These are phyloP conservation scores for Chloroceryle amazona DNA, from an alignment of 2,797 vertebrate species.

Conservation along the genomic window DNA sequence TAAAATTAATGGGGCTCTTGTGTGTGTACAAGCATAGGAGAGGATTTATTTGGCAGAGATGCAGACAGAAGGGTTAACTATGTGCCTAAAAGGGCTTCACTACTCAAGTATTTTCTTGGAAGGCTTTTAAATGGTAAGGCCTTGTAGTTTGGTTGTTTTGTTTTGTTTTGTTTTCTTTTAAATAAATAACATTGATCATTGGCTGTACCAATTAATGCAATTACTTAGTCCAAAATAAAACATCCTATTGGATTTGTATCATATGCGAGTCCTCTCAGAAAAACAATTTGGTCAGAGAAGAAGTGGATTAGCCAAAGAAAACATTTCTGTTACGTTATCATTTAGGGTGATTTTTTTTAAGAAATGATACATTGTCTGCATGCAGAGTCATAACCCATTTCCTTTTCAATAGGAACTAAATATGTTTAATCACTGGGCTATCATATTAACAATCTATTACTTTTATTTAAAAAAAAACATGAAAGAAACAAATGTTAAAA, in stretches of 20 bases:
- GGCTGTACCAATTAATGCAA: slow-evolving; percentile 39
- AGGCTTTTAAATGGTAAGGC: slow-evolving; percentile 38
- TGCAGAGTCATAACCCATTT: slow-evolving; percentile 60
- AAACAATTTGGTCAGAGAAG: slow-evolving; percentile 53
- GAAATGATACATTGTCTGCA: slow-evolving; percentile 33
- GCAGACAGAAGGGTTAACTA: slow-evolving; percentile 41
- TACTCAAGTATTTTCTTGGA: slow-evolving; percentile 27
- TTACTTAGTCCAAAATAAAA: slow-evolving; percentile 47
- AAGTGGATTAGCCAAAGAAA: slow-evolving; percentile 51
- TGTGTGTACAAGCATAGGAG: neutral
- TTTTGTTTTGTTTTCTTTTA: neutral
- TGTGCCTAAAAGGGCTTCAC: neutral
- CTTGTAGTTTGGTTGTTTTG: neutral
- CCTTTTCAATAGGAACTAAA: slow-evolving; percentile 70
- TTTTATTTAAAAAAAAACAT: slow-evolving; percentile 55
- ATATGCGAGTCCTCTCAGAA: slow-evolving; percentile 15
- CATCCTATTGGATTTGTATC: slow-evolving; percentile 42
- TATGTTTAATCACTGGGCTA: slow-evolving; percentile 61
- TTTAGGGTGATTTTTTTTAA: neutral
- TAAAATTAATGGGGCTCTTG: neutral
- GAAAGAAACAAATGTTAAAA: slow-evolving; percentile 10
- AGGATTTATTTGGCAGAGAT: neutral
- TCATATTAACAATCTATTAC: slow-evolving; percentile 58
- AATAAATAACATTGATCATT: slow-evolving; percentile 48
- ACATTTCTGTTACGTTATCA: slow-evolving; percentile 30